These are phyloP conservation scores for Andrena hattorfiana DNA, from an alignment of 2,888 invertebrate species.

Conservation along the genomic window DNA sequence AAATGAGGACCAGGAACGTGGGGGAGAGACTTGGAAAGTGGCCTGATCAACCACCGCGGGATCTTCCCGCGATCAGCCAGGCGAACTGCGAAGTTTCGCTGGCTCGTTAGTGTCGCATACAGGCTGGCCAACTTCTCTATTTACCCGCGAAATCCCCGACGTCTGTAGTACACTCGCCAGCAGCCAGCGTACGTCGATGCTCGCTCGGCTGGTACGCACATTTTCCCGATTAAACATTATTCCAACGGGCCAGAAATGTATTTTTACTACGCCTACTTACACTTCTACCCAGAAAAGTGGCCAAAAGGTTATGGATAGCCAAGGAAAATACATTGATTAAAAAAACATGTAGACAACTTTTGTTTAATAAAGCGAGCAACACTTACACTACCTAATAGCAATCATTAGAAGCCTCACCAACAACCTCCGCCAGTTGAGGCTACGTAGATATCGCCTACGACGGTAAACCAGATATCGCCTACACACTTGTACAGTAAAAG, in stretches of 20 bases:
- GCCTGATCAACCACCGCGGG: constrained; percentile 53
- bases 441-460: no score
- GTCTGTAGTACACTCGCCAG: constrained; percentile 35
- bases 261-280: no score
- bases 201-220: constrained; percentile 22
- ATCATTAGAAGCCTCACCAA: no score
- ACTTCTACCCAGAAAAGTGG: no score
- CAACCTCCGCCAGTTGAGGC: no score
- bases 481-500: no score
- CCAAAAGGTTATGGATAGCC: no score
- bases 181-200: constrained; percentile 30
- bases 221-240: not conserved
- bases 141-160: constrained; percentile 69
- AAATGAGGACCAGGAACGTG: constrained; percentile 5
- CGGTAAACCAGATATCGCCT: no score
- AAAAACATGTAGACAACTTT: no score
- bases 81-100: constrained; percentile 71
- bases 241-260: not conserved
- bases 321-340: no score
- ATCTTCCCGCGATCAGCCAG: constrained; percentile 63
- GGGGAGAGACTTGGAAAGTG: constrained; percentile 42
- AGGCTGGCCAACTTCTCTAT: constrained; percentile 65
- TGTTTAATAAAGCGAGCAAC: no score
- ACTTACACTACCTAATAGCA: no score
- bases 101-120: constrained; percentile 75